A percentile compares a stretch with the other conserved stretches of the same genome.
Evolutionary conservation across 2,113 vertebrate genomes (phyloP).

Genomic region (Aptenodytes forsteri): DNA sequence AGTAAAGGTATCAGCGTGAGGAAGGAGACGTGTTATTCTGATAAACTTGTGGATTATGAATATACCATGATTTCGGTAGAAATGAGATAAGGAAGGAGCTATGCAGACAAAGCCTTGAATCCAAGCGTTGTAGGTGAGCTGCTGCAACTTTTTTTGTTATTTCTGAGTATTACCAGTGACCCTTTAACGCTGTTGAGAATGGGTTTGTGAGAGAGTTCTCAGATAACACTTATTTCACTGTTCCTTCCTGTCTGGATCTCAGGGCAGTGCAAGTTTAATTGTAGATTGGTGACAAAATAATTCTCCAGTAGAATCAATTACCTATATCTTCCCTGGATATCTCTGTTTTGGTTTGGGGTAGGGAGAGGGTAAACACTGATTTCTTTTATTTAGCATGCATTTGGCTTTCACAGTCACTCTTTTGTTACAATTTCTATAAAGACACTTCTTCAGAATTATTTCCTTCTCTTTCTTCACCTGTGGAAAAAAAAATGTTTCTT

Average conservation of each 20-base stretch:
- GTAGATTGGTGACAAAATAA: slow-evolving; percentile 15
- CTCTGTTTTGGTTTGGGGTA: background rate
- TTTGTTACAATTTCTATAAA: background rate
- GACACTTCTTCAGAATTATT: background rate
- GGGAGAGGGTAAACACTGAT: background rate
- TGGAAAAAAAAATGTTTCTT: background rate
- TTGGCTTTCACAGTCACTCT: background rate
- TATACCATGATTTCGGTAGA: background rate
- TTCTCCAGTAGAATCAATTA: background rate
- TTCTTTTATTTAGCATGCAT: background rate
- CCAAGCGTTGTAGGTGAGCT: background rate
- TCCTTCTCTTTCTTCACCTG: background rate
- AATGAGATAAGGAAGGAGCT: background rate
- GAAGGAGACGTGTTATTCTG: background rate
- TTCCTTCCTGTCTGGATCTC: background rate
- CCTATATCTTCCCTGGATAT: background rate
- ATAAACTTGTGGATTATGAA: background rate
- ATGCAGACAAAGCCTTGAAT: background rate
- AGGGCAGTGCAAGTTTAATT: background rate
- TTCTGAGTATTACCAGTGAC: background rate
- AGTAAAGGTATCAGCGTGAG: background rate
- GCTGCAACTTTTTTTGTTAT: background rate
- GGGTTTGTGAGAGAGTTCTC: background rate
- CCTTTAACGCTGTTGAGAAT: background rate
- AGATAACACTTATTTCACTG: background rate